phyloP scores from a whole-genome alignment of 2,797 vertebrate species.

The Spinus olivaceus region DNA sequence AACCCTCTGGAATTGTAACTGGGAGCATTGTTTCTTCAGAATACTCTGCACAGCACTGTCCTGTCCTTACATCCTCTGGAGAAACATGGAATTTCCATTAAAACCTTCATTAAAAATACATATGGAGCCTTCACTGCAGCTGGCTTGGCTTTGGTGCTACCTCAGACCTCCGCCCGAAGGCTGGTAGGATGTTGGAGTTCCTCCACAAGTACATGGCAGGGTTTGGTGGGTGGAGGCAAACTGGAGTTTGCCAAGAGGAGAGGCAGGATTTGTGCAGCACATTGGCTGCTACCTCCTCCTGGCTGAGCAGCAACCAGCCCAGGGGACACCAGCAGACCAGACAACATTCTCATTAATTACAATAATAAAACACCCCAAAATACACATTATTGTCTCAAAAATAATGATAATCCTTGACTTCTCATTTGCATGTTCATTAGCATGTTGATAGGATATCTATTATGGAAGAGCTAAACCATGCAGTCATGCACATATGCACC shows the following conservation, averaged over 20 bases:
- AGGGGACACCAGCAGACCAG: neutral
- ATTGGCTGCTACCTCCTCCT: neutral
- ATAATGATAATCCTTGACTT: neutral
- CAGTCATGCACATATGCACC: neutral
- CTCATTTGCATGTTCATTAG: neutral
- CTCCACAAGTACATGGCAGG: neutral
- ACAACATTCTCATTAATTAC: conserved; percentile 2
- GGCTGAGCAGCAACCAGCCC: neutral
- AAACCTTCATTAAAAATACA: neutral
- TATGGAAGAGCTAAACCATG: neutral
- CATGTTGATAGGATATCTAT: neutral
- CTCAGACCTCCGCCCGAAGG: neutral
- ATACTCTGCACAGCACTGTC: neutral
- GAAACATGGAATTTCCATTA: neutral
- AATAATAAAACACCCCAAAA: neutral
- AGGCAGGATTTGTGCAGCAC: neutral
- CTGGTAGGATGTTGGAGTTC: neutral
- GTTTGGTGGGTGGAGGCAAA: neutral
- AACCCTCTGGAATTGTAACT: neutral
- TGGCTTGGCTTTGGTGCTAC: neutral
- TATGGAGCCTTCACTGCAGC: neutral
- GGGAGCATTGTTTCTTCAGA: fast-evolving
- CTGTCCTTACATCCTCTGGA: neutral
- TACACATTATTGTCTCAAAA: neutral
- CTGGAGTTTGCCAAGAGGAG: neutral